A percentile compares a stretch with the other conserved stretches of the same genome.
These are phyloP conservation scores for Urocyon cinereoargenteus DNA, from an alignment of 2,797 vertebrate genomes.

Conservation along the genomic window DNA sequence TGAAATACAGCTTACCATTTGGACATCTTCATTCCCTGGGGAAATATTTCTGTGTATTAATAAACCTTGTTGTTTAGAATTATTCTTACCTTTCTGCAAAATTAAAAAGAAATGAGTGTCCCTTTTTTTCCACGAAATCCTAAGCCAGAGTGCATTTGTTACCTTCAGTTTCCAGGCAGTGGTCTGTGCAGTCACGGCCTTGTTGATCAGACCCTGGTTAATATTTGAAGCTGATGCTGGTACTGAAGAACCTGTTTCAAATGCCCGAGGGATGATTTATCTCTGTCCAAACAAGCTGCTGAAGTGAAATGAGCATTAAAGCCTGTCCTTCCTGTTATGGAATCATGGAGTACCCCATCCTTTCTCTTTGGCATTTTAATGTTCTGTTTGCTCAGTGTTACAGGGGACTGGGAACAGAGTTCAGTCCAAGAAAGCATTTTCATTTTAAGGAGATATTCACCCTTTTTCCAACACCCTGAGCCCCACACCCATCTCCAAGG, in stretches of 20 bases:
- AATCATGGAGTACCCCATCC: background rate
- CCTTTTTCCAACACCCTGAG: accelerated
- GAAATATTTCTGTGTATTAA: constrained; percentile 31
- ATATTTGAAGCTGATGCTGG: background rate
- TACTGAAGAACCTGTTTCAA: background rate
- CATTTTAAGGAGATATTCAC: background rate
- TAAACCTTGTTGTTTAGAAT: constrained; percentile 57
- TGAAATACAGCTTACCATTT: background rate
- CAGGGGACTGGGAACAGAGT: background rate
- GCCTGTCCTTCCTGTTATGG: constrained; percentile 53
- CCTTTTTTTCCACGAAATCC: constrained; percentile 1
- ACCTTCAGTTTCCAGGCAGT: background rate
- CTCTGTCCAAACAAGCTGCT: constrained; percentile 42
- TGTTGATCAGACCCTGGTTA: constrained; percentile 34
- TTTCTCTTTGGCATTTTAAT: background rate
- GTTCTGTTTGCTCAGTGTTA: background rate
- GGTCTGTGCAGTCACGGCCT: background rate
- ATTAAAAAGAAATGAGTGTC: constrained; percentile 33
- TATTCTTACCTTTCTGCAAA: constrained; percentile 45
- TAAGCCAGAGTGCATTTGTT: background rate
- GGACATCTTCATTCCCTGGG: background rate
- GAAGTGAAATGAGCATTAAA: constrained; percentile 45
- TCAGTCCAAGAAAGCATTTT: background rate
- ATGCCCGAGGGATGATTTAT: background rate
- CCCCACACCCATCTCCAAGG: accelerated